These are phyloP conservation scores for Cassiopea andromeda DNA, from an alignment of 30 jellyfish, hydroid and myxozoan species.

Conservation along the genomic window DNA sequence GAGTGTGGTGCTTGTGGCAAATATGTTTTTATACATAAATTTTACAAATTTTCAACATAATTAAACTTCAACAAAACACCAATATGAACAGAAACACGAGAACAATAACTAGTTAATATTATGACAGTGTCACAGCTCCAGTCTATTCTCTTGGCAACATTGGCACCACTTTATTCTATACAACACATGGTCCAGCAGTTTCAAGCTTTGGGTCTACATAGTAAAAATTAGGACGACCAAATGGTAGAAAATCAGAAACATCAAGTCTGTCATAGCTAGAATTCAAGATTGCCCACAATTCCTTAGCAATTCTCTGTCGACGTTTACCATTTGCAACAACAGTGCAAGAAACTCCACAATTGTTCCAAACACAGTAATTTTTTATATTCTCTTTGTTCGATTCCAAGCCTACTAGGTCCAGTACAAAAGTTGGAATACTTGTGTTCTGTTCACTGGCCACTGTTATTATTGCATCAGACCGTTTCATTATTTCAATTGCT, in stretches of 20 bases:
- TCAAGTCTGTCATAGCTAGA: conserved; percentile 71
- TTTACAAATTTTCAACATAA: background rate
- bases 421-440: conserved; percentile 44
- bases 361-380: conserved; percentile 70
- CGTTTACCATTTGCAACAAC: conserved; percentile 69
- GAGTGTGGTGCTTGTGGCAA: background rate
- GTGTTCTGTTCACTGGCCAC: conserved; percentile 61
- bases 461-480: conserved; percentile 69
- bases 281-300: conserved; percentile 77
- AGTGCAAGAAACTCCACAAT: conserved; percentile 74
- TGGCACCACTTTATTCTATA: background rate
- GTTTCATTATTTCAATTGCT: conserved; percentile 72
- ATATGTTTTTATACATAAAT: background rate
- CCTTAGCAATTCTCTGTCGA: conserved; percentile 78
- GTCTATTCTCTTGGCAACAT: background rate
- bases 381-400: conserved; percentile 27
- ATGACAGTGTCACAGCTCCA: background rate
- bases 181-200: conserved; percentile 92
- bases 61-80: conserved; percentile 17
- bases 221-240: conserved; percentile 69
- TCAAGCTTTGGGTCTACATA: conserved; percentile 82
- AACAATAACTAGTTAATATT: background rate
- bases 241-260: conserved; percentile 78
- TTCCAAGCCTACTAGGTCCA: conserved; percentile 63
- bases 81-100: conserved; percentile 60